phyloP scores from a whole-genome alignment of 2,113 vertebrate species.

The Myiopsitta monachus region DNA sequence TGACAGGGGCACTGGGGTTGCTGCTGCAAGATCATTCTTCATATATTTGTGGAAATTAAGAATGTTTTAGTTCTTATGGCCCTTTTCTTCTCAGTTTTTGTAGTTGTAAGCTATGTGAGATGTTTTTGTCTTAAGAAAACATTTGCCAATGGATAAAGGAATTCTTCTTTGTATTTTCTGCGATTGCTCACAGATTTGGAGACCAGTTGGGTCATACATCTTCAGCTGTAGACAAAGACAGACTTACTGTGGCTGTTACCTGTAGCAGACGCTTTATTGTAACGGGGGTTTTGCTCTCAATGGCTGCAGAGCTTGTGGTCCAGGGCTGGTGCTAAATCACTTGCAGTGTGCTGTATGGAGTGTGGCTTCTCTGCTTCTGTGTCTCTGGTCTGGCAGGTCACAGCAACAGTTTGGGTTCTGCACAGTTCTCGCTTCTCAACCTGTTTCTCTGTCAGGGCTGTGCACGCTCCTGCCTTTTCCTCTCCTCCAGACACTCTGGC shows the following conservation, averaged over 20 bases:
- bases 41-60: background rate
- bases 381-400: background rate
- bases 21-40: background rate
- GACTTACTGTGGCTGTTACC: background rate
- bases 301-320: background rate
- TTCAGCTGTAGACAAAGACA: background rate
- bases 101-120: background rate
- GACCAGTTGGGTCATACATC: fast-evolving
- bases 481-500: background rate
- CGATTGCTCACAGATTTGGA: background rate
- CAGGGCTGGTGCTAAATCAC: fast-evolving
- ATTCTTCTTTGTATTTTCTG: background rate
- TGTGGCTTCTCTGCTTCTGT: background rate
- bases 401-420: background rate
- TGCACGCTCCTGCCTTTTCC: background rate
- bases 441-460: no score
- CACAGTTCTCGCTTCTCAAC: background rate
- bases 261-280: no score
- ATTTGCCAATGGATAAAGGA: background rate
- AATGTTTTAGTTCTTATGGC: background rate
- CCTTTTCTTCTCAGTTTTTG: background rate
- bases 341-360: background rate
- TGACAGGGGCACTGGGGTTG: background rate
- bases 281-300: background rate
- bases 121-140: background rate